Conservation (phyloP, 2,797 vertebrate species). For the Tauraco hartlaubi region DNA sequence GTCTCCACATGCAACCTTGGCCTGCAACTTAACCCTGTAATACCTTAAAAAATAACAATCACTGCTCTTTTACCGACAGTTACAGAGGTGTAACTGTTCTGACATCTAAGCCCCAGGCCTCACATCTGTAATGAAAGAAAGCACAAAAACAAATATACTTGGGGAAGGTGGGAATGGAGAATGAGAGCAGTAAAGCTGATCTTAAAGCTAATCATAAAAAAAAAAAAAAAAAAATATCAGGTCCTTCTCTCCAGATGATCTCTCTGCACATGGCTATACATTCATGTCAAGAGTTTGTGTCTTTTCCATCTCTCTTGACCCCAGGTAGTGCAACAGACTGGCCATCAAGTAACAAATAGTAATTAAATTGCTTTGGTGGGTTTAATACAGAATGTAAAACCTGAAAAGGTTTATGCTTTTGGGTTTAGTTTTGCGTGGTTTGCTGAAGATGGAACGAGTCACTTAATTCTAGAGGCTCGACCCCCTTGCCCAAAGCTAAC, state of each 20-base stretch:
- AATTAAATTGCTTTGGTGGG: background rate
- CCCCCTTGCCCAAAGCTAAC: background rate
- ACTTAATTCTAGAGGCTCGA: background rate
- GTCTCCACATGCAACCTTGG: background rate
- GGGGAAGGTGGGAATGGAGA: background rate
- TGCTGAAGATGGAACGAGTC: background rate
- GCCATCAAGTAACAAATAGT: background rate
- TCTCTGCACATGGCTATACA: background rate
- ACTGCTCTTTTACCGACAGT: background rate
- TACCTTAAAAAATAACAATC: background rate
- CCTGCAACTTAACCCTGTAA: background rate
- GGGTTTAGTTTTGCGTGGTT: background rate
- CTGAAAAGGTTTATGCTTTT: background rate
- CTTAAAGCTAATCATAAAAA: background rate
- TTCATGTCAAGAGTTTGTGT: background rate
- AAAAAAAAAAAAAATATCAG: background rate
- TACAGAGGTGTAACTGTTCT: background rate
- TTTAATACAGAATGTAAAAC: background rate
- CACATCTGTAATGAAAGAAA: background rate
- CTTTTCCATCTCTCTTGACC: background rate
- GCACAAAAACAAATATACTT: background rate
- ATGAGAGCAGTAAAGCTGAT: background rate
- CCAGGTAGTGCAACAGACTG: background rate
- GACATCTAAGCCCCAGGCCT: background rate
- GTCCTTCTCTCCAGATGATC: background rate